phyloP scores from a whole-genome alignment of 2,797 vertebrate species.

The Hoplostethus mediterraneus region DNA sequence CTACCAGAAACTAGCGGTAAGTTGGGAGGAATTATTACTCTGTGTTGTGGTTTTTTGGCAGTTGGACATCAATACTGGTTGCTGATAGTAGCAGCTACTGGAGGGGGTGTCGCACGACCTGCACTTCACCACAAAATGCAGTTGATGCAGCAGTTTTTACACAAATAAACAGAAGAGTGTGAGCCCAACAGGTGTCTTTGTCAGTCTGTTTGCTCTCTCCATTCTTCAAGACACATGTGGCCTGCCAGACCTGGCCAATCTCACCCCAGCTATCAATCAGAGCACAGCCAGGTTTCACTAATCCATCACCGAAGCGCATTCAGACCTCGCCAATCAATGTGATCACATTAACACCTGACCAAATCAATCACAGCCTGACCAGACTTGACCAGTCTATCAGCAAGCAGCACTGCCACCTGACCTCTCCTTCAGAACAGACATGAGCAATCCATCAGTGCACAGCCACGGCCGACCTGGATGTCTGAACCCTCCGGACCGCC shows the following conservation, averaged over 20 bases:
- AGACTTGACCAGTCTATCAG: conserved; percentile 45
- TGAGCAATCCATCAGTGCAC: conserved; percentile 57
- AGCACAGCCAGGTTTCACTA: conserved; percentile 28
- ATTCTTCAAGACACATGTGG: neutral
- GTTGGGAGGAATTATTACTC: too few relatives aligned
- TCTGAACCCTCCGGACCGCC: conserved; percentile 31
- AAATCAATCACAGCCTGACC: conserved; percentile 46
- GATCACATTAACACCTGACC: conserved; percentile 58
- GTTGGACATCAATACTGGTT: neutral
- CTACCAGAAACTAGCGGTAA: too few relatives aligned
- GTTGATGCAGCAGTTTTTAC: too few relatives aligned
- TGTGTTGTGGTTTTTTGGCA: neutral
- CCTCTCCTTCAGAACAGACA: conserved; percentile 38
- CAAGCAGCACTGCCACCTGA: conserved; percentile 38
- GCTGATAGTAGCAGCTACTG: too few relatives aligned
- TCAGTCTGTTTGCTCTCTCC: conserved; percentile 2
- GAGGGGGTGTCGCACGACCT: too few relatives aligned
- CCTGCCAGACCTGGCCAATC: conserved; percentile 19
- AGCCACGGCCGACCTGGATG: conserved; percentile 45
- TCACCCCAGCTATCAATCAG: conserved; percentile 15
- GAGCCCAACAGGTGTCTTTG: conserved; percentile 2
- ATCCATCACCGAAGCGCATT: conserved; percentile 29
- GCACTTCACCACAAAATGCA: too few relatives aligned
- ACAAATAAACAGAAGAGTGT: neutral
- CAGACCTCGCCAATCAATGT: conserved; percentile 30